Evolutionary conservation across 1,140 invertebrate genomes (phyloP).

Genomic region (Helicoverpa armigera): DNA sequence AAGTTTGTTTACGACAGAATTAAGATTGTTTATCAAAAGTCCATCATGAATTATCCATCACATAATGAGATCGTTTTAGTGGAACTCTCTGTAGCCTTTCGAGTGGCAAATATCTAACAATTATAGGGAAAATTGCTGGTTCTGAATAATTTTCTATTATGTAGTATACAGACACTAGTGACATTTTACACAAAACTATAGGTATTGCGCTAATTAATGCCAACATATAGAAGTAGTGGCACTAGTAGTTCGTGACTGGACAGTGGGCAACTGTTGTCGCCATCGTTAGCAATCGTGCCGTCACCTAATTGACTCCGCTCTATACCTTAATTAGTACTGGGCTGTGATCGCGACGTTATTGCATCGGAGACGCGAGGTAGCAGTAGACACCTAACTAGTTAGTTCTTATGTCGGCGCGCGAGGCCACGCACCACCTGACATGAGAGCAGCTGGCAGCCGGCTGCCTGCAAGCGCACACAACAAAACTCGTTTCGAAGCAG

Average conservation of each 20-base stretch:
- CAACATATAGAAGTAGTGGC: background rate
- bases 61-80: too few relatives aligned
- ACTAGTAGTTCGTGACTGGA: constrained; percentile 45
- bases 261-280: constrained; percentile 37
- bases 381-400: constrained; percentile 31
- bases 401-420: constrained; percentile 68
- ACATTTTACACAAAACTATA: constrained; percentile 18
- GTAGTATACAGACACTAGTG: background rate
- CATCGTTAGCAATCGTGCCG: constrained; percentile 59
- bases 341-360: constrained; percentile 51
- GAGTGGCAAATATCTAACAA: too few relatives aligned
- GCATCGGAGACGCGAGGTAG: constrained; percentile 23
- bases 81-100: too few relatives aligned
- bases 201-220: constrained; percentile 32
- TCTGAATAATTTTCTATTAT: background rate
- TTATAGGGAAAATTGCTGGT: too few relatives aligned
- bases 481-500: constrained; percentile 81
- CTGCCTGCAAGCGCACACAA: constrained; percentile 76
- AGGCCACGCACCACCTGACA: constrained; percentile 82
- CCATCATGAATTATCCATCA: too few relatives aligned
- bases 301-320: constrained; percentile 66
- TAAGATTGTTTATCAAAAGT: too few relatives aligned
- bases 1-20: too few relatives aligned
- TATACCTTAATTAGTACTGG: constrained; percentile 61
- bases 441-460: constrained; percentile 80